Percentiles rank a stretch among this genome's conserved stretches.
These are phyloP conservation scores for Tetragonula carbonaria DNA, from an alignment of 2,888 invertebrate species.

Conservation along the genomic window DNA sequence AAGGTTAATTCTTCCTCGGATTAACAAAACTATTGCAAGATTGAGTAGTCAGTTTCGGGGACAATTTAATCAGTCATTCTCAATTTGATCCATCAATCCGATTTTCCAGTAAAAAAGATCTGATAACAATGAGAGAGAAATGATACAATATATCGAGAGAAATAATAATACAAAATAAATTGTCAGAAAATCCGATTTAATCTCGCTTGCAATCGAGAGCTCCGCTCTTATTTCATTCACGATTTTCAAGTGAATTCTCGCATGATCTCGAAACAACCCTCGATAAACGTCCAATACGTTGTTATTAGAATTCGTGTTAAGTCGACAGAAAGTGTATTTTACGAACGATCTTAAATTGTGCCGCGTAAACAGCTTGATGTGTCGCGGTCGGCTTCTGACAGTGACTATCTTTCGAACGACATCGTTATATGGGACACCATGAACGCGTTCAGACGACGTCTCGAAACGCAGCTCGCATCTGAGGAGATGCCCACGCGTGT, in stretches of 20 bases:
- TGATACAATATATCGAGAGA: too few species aligned
- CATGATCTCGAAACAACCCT: not conserved
- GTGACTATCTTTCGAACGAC: constrained; percentile 28
- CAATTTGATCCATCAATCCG: not conserved
- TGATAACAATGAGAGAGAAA: not conserved
- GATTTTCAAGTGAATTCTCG: not conserved
- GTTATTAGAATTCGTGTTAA: constrained; percentile 28
- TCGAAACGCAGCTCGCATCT: constrained; percentile 27
- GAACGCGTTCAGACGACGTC: constrained; percentile 24
- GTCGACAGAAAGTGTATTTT: constrained; percentile 25
- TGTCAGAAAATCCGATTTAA: too few species aligned
- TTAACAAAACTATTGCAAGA: not conserved
- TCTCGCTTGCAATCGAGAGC: not conserved
- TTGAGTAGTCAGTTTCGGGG: not conserved
- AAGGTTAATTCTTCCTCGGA: not conserved
- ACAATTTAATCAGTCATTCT: not conserved
- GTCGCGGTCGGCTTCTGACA: constrained; percentile 52
- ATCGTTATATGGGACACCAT: constrained; percentile 44
- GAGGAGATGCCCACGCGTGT: not conserved
- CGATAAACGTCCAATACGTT: not conserved
- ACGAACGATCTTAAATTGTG: constrained; percentile 54
- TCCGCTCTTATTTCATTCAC: not conserved
- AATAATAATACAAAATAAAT: too few species aligned
- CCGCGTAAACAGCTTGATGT: constrained; percentile 53
- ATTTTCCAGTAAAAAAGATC: not conserved